Conservation (phyloP, 2,797 vertebrate species). For the Notolabrus celidotus region DNA sequence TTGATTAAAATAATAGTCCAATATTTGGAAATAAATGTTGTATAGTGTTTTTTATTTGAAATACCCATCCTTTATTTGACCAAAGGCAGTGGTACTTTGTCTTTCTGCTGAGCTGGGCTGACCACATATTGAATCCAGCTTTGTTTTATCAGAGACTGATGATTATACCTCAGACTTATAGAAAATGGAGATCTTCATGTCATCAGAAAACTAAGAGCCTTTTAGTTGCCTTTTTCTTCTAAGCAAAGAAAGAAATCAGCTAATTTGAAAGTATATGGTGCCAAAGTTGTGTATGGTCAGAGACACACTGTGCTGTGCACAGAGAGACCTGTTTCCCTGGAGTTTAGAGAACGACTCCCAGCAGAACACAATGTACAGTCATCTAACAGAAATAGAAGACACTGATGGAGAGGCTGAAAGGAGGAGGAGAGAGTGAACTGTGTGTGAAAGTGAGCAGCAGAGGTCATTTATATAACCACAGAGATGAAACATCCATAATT, state of each 20-base stretch:
- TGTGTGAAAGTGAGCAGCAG: slow-evolving; percentile 9
- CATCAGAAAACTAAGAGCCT: too few species aligned
- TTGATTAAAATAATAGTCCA: too few species aligned
- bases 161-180: too few species aligned
- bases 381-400: not conserved
- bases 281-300: not conserved
- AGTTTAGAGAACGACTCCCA: slow-evolving; percentile 5
- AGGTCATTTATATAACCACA: slow-evolving; percentile 74
- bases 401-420: slow-evolving; percentile 26
- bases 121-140: not conserved
- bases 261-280: not conserved
- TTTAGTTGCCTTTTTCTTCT: too few species aligned
- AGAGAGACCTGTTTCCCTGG: not conserved
- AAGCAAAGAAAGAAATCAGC: not conserved
- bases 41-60: too few species aligned
- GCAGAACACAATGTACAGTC: slow-evolving; percentile 29
- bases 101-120: slow-evolving; percentile 1
- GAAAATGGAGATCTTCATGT: too few species aligned
- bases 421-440: slow-evolving; percentile 2
- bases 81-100: too few species aligned
- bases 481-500: slow-evolving; percentile 72
- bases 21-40: too few species aligned
- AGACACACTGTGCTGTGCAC: not conserved
- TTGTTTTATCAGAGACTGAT: too few species aligned
- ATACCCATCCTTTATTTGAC: too few species aligned